phyloP scores from a whole-genome alignment of 2,797 vertebrate genomes.

The Centroberyx gerrardi region DNA sequence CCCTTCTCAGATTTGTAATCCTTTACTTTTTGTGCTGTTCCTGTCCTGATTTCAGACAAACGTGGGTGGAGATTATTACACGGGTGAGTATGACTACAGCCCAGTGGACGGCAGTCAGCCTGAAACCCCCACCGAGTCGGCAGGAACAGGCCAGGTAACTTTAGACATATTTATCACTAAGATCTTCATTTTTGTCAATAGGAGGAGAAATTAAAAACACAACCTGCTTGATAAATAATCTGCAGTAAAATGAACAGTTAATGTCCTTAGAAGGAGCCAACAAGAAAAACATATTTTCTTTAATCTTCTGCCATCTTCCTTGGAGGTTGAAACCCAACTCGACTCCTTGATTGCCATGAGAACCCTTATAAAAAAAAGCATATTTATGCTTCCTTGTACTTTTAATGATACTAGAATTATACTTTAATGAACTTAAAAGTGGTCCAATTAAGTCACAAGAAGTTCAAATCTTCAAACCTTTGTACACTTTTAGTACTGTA shows the following conservation, averaged over 20 bases:
- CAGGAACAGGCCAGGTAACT: conserved; percentile 89
- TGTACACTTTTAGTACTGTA: no score
- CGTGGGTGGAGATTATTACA: conserved; percentile 88
- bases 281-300: conserved; percentile 45
- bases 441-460: no score
- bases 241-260: not conserved
- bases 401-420: no score
- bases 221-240: not conserved
- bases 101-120: conserved; percentile 87
- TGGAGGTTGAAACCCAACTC: conserved; percentile 32
- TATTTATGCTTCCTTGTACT: no score
- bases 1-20: not conserved
- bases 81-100: conserved; percentile 88
- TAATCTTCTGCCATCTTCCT: not conserved
- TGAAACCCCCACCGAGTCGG: conserved; percentile 83
- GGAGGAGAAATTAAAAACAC: not conserved
- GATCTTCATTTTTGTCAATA: not conserved
- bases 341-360: conserved; percentile 44
- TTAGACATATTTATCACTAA: not conserved
- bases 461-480: no score
- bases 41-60: conserved; percentile 72
- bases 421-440: no score
- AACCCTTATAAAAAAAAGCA: no score
- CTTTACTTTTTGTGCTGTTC: not conserved
- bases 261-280: not conserved